A percentile compares a stretch with the other conserved stretches of the same genome.
Conservation (phyloP, 2,797 vertebrate genomes). For the Sebastes hubbsi region DNA sequence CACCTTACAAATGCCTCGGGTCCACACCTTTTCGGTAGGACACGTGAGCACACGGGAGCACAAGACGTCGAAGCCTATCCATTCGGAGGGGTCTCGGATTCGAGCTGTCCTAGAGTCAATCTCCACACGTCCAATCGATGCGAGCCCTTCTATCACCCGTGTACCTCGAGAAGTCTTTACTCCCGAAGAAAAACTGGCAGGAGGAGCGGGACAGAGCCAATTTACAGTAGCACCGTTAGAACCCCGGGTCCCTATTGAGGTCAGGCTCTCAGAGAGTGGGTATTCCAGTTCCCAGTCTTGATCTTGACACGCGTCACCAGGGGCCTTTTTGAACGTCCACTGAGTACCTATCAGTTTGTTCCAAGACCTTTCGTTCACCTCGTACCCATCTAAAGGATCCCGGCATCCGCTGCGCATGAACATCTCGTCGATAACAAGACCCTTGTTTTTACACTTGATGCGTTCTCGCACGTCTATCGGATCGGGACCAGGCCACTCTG, state of each 20-base stretch:
- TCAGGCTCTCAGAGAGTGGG: not conserved
- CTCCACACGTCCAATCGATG: not conserved
- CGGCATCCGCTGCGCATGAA: conserved; percentile 11
- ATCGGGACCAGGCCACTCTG: not conserved
- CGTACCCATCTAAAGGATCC: conserved; percentile 14
- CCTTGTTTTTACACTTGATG: conserved; percentile 23
- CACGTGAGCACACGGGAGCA: conserved; percentile 1
- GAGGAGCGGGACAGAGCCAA: not conserved
- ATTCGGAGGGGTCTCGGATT: not conserved
- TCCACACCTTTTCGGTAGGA: not conserved
- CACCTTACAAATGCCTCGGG: conserved; percentile 16
- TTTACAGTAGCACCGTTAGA: not conserved
- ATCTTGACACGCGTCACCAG: accelerated
- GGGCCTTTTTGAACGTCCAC: not conserved
- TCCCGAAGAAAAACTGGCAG: not conserved
- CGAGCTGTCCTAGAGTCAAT: not conserved
- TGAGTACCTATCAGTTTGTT: not conserved
- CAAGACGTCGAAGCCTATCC: conserved; percentile 10
- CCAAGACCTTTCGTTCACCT: not conserved
- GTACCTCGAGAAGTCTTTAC: too few relatives aligned
- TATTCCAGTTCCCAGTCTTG: not conserved
- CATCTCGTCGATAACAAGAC: not conserved
- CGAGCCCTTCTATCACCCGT: too few relatives aligned
- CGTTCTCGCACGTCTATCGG: not conserved
- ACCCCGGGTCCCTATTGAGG: not conserved